A percentile compares a stretch with the other conserved stretches of the same genome.
These are phyloP conservation scores for Machaerirhynchus nigripectus DNA, from an alignment of 2,113 vertebrate species.

Conservation along the genomic window DNA sequence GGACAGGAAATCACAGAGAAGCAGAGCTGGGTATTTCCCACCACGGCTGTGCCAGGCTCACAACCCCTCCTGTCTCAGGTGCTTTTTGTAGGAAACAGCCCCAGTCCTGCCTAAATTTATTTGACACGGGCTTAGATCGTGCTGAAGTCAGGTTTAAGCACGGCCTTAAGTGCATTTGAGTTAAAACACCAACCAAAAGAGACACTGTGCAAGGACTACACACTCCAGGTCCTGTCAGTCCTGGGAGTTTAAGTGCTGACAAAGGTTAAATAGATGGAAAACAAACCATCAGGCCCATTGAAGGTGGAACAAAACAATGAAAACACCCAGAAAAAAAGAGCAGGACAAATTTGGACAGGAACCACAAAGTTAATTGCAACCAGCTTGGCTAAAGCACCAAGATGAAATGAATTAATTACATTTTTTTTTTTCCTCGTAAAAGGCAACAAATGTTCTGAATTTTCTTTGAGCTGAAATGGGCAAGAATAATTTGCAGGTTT, in stretches of 20 bases:
- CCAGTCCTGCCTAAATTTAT: neutral
- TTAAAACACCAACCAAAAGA: neutral
- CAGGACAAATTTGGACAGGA: neutral
- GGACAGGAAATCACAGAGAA: neutral
- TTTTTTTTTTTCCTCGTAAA: neutral
- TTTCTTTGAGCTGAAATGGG: neutral
- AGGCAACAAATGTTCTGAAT: neutral
- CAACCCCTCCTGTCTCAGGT: neutral
- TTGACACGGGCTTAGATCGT: neutral
- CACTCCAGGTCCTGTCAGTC: neutral
- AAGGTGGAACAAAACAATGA: neutral
- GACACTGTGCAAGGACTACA: neutral
- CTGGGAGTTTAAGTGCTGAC: neutral
- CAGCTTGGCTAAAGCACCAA: neutral
- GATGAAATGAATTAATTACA: neutral
- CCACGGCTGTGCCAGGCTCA: fast-evolving
- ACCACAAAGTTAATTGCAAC: neutral
- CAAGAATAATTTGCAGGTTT: neutral
- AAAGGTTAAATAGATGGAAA: slow-evolving; percentile 10
- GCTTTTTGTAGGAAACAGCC: neutral
- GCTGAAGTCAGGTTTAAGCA: neutral
- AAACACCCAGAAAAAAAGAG: neutral
- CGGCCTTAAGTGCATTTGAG: neutral
- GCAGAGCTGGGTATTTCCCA: neutral
- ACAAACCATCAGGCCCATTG: neutral